Conservation (phyloP, 2,888 invertebrate genomes). For the Agrochola macilenta region DNA sequence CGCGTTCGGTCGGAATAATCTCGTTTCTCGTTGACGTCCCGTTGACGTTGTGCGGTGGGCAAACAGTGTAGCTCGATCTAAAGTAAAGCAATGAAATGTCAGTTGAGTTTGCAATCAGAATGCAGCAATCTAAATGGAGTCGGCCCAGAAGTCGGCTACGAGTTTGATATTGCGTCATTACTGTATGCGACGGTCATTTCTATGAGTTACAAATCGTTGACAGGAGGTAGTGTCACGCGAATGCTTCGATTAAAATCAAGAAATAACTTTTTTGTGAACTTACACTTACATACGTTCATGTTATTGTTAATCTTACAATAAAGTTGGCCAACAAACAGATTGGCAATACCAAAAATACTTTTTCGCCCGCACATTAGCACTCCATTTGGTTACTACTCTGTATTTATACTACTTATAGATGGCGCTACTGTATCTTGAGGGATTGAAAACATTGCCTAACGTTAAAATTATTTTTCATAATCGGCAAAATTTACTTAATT, state of each 20-base stretch:
- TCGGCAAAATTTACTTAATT: slow-evolving; percentile 6
- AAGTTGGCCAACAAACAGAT: neutral
- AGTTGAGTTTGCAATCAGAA: too few relatives aligned
- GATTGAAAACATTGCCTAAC: slow-evolving; percentile 43
- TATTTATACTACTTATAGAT: slow-evolving; percentile 41
- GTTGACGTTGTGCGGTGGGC: too few relatives aligned
- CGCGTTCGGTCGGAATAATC: too few relatives aligned
- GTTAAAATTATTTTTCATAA: slow-evolving; percentile 7
- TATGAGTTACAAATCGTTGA: neutral
- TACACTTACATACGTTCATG: neutral
- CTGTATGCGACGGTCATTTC: neutral
- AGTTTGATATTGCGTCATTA: neutral
- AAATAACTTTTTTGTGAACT: neutral
- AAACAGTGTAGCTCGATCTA: too few relatives aligned
- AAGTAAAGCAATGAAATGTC: too few relatives aligned
- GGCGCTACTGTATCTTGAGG: slow-evolving; percentile 45
- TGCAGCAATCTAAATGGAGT: too few relatives aligned
- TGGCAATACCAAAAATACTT: slow-evolving; percentile 2
- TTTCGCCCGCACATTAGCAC: neutral
- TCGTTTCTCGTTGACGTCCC: too few relatives aligned
- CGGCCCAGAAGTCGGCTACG: too few relatives aligned
- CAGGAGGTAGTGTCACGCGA: neutral
- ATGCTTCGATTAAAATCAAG: neutral
- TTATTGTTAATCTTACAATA: neutral
- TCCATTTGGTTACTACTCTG: slow-evolving; percentile 42